Conservation (phyloP, 2,113 vertebrate genomes). For the Hyaena hyaena region DNA sequence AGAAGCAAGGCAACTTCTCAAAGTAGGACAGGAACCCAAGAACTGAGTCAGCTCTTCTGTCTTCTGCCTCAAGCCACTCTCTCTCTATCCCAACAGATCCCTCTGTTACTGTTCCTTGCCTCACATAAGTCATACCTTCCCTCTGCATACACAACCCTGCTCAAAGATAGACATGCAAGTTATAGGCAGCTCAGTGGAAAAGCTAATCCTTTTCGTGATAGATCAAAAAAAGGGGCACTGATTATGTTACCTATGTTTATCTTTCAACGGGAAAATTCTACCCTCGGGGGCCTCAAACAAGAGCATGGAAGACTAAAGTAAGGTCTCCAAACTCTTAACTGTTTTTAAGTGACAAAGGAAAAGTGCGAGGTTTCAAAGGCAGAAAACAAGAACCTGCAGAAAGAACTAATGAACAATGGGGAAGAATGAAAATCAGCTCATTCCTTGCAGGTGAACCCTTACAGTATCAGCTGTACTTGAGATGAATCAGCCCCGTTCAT, state of each 20-base stretch:
- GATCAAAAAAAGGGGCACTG: not conserved
- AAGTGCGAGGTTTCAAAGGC: not conserved
- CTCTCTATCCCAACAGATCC: not conserved
- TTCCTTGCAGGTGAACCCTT: not conserved
- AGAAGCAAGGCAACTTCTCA: not conserved
- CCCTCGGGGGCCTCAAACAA: no score
- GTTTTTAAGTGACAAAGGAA: conserved; percentile 17
- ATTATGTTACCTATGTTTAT: not conserved
- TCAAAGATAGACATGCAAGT: not conserved
- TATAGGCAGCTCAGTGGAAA: not conserved
- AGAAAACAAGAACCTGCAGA: not conserved
- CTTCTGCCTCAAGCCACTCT: not conserved
- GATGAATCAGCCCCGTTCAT: not conserved
- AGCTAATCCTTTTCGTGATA: not conserved
- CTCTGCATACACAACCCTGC: no score
- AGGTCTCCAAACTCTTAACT: conserved; percentile 9
- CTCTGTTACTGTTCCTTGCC: no score
- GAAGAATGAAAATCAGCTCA: not conserved
- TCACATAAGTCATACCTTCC: not conserved
- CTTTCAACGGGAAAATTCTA: conserved; percentile 31
- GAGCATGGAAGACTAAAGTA: not conserved
- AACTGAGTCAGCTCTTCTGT: not conserved
- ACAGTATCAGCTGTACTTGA: not conserved
- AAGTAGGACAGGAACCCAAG: not conserved
- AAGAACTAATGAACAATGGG: not conserved